These are phyloP conservation scores for Melipona beecheii DNA, from an alignment of 2,888 invertebrate species.

Conservation along the genomic window DNA sequence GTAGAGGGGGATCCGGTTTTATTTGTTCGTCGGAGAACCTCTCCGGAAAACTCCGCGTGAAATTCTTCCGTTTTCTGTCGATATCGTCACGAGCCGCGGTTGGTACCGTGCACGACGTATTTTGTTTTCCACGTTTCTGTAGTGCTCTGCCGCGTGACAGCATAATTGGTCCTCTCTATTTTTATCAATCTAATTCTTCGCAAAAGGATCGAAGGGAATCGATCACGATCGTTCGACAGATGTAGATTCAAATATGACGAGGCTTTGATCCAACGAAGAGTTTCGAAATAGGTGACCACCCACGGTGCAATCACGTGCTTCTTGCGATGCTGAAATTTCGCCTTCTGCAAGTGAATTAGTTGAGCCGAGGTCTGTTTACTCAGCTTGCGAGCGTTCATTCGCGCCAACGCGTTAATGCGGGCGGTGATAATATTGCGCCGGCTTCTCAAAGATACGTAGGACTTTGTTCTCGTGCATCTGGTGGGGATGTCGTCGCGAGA, in stretches of 20 bases:
- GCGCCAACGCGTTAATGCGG: conserved; percentile 61
- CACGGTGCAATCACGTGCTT: conserved; percentile 26
- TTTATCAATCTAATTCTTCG: neutral
- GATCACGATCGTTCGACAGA: no score
- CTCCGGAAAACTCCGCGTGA: neutral
- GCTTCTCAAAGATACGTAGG: conserved; percentile 55
- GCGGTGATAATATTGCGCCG: conserved; percentile 54
- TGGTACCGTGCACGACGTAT: neutral
- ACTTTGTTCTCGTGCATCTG: conserved; percentile 62
- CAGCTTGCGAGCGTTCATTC: conserved; percentile 58
- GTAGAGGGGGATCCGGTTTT: neutral
- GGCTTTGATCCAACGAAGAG: neutral
- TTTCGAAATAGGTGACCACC: conserved; percentile 34
- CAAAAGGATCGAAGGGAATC: neutral
- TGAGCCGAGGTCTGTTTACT: conserved; percentile 57
- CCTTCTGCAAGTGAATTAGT: conserved; percentile 45
- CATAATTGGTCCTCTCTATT: no score
- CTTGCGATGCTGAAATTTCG: conserved; percentile 33
- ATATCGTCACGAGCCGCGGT: neutral
- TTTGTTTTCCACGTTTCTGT: neutral
- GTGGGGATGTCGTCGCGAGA: conserved; percentile 18
- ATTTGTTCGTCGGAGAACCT: neutral
- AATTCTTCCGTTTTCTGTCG: neutral
- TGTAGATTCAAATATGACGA: neutral
- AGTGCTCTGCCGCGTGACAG: neutral